Evolutionary conservation across 2,888 invertebrate species (phyloP), one percentile per base, ranked within the genome.

Genomic region (Drosophila borborema): DNA sequence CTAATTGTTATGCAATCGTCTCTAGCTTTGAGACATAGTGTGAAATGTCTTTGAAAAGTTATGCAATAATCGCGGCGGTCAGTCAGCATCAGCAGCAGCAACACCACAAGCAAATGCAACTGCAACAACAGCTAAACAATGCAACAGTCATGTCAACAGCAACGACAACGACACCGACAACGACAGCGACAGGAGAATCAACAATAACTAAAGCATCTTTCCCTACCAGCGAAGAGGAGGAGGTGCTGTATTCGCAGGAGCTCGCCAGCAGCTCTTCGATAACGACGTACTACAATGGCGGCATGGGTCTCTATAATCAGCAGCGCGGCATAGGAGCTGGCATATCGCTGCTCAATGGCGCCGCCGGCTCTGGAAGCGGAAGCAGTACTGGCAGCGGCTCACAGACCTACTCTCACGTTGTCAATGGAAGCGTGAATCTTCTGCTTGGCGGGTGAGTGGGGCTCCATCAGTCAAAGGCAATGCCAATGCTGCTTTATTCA

Each of bases 391-490:
- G 81, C 53, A 76, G 80, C 51, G 82, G 89, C 51, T 77, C 82
- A 41, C 80, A 90, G 62, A 77, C 83, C 36, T 91, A 91, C 78
- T 82, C 91, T 23, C 86, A 91, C 77, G 88, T 89, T 74, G 92
- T 91, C 82, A 92, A 95, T 91, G 95, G 95, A 83, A 94, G 94
- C 88, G 95, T 95, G 90, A 97, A 97, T 93, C 94, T 97, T 81
- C 94, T 97, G 85, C 95, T 97, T 82, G 96, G 96, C 93, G 96
- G 97, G 97, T 97, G 93, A 94, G 96, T 91, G 65, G 53, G 46
- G 18, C 28, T n/a, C 8, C 53, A 16, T 9, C 36, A 31, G 20
- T 20, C 20, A 45, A 23, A 23, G 23, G 14, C 14, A n/a, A 38
- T 36, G 49, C 62, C 65, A 62, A 12, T 36, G 64, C 41, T 62